Conservation (phyloP, 2,888 invertebrate species). For the Callosobruchus maculatus region DNA sequence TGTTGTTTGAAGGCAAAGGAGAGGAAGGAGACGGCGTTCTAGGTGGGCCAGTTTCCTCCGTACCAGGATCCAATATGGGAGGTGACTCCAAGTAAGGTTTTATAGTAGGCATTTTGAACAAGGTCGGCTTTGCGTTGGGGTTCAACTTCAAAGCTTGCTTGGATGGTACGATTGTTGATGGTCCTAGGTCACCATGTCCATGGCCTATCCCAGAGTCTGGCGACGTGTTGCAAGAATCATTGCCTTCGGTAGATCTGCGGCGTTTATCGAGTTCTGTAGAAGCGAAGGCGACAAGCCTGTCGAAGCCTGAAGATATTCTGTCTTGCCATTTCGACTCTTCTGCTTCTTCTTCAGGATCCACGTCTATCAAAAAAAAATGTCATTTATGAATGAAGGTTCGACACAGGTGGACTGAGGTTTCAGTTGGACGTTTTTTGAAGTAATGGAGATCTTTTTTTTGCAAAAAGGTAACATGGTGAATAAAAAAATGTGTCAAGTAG, state of each 20-base stretch:
- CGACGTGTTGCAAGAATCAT: slow-evolving; percentile 73
- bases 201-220: slow-evolving; percentile 85
- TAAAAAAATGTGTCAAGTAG: too few relatives aligned
- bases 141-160: slow-evolving; percentile 43
- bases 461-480: too few relatives aligned
- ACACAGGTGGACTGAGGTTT: background rate
- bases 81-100: slow-evolving; percentile 54
- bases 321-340: slow-evolving; percentile 90
- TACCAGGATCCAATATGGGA: slow-evolving; percentile 42
- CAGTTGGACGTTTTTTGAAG: background rate
- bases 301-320: slow-evolving; percentile 89
- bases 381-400: slow-evolving; percentile 10
- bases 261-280: slow-evolving; percentile 88
- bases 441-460: too few relatives aligned
- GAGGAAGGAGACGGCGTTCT: slow-evolving; percentile 57
- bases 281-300: slow-evolving; percentile 88
- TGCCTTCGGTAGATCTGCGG: slow-evolving; percentile 77
- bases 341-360: slow-evolving; percentile 63
- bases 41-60: slow-evolving; percentile 53
- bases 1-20: slow-evolving; percentile 42
- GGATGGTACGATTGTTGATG: slow-evolving; percentile 47
- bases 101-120: slow-evolving; percentile 46
- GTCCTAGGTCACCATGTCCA: slow-evolving; percentile 56
- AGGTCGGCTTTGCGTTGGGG: slow-evolving; percentile 41
- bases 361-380: slow-evolving; percentile 45